Percentiles rank a stretch among this genome's conserved stretches.
Evolutionary conservation across 2,113 vertebrate genomes (phyloP).

Genomic region (Nettapus auritus): DNA sequence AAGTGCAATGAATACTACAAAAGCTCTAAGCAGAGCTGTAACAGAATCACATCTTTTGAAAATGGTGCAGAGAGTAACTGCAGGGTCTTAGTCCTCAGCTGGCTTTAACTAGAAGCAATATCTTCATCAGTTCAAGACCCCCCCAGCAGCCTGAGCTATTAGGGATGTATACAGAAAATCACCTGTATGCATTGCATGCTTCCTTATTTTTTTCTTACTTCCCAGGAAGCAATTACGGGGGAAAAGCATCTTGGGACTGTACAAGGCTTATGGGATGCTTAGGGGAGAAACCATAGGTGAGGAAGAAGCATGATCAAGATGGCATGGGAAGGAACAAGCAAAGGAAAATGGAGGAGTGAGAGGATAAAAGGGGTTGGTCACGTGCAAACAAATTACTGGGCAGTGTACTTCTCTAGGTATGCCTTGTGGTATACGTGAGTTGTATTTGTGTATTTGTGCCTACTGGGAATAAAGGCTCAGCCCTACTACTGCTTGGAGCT

Average conservation of each 20-base stretch:
- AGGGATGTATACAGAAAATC: not conserved
- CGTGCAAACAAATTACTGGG: not conserved
- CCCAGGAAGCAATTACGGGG: not conserved
- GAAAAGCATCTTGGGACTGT: not conserved
- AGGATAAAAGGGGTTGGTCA: not conserved
- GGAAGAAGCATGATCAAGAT: not conserved
- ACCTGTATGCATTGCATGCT: fast-evolving
- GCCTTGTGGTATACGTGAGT: not conserved
- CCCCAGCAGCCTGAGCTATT: not conserved
- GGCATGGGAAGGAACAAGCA: not conserved
- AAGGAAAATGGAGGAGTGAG: not conserved
- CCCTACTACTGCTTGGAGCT: fast-evolving
- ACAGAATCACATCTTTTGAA: not conserved
- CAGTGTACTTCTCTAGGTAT: not conserved
- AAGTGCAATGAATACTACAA: not conserved
- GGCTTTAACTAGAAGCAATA: not conserved
- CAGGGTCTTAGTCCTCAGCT: not conserved
- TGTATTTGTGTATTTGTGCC: not conserved
- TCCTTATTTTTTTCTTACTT: not conserved
- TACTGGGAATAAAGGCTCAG: not conserved
- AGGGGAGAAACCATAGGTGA: not conserved
- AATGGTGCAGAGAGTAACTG: not conserved
- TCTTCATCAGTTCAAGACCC: not conserved
- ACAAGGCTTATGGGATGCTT: not conserved
- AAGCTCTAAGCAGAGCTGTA: not conserved